Conservation (phyloP, 2,888 invertebrate genomes). For the Pterostichus niger region DNA sequence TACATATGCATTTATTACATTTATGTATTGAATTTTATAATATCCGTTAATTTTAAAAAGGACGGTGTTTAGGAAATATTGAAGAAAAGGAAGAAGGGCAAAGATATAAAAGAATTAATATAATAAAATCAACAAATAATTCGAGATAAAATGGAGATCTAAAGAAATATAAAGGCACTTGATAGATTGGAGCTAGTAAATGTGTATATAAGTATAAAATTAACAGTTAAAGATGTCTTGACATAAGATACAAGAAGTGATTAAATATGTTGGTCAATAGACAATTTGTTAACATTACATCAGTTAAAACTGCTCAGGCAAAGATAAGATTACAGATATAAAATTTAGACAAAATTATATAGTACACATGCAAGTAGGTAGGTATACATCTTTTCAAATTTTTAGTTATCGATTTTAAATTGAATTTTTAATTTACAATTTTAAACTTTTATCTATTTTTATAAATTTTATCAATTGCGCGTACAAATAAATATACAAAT, state of each 20-base stretch:
- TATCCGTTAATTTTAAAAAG: constrained; percentile 61
- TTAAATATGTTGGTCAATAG: constrained; percentile 50
- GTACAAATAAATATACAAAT: constrained; percentile 38
- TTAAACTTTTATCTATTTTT: constrained; percentile 25
- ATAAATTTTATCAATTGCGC: constrained; percentile 12
- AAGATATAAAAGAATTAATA: constrained; percentile 25
- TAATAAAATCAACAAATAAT: constrained; percentile 62
- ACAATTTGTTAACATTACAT: constrained; percentile 13
- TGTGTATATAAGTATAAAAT: constrained; percentile 46
- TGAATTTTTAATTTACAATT: constrained; percentile 2
- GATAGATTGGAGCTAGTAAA: constrained; percentile 54
- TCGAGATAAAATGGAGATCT: constrained; percentile 62
- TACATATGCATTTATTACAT: constrained; percentile 63
- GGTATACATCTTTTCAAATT: too few species aligned
- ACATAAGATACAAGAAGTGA: constrained; percentile 41
- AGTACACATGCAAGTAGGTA: not conserved
- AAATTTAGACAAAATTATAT: constrained; percentile 49
- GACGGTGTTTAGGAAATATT: constrained; percentile 66
- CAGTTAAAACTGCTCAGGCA: constrained; percentile 66
- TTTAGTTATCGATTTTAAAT: constrained; percentile 1
- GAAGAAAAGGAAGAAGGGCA: constrained; percentile 24
- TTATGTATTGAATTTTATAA: constrained; percentile 59
- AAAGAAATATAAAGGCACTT: constrained; percentile 67
- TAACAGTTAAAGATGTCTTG: constrained; percentile 38
- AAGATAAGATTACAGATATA: constrained; percentile 58